A percentile compares a stretch with the other conserved stretches of the same genome.
phyloP scores from a whole-genome alignment of 2,797 vertebrate species.

The Loris lydekkerianus region DNA sequence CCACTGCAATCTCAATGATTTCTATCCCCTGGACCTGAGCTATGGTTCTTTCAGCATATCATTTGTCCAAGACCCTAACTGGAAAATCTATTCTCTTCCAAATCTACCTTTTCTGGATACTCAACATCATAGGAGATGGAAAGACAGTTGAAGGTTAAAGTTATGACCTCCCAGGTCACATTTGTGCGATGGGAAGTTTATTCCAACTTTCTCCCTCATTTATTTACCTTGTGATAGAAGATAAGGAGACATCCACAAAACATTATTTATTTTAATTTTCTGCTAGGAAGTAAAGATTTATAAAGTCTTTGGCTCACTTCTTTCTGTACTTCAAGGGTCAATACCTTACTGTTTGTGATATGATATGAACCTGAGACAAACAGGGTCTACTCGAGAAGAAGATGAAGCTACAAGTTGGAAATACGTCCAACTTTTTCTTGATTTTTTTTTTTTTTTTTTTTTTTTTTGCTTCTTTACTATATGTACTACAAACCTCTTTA shows the following conservation, averaged over 20 bases:
- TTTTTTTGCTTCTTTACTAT: neutral
- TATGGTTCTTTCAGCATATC: neutral
- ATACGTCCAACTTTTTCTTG: neutral
- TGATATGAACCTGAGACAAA: slow-evolving; percentile 13
- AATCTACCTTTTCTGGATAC: neutral
- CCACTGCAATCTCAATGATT: neutral
- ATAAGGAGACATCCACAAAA: slow-evolving; percentile 2
- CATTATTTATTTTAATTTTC: slow-evolving; percentile 27
- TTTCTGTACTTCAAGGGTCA: neutral
- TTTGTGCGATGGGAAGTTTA: neutral
- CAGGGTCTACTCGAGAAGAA: neutral
- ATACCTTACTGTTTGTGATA: neutral
- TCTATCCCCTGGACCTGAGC: neutral
- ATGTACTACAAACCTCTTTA: neutral
- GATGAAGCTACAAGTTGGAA: neutral
- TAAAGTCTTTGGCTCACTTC: neutral
- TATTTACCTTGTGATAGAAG: neutral
- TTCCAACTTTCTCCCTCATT: neutral
- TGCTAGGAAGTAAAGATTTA: neutral
- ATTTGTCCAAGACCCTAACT: neutral
- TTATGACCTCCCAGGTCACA: neutral
- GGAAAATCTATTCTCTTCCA: neutral
- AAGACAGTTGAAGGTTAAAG: neutral
- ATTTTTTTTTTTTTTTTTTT: neutral
- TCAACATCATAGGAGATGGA: neutral